Conservation (phyloP, 2,888 invertebrate genomes). For the Camptogramma bilineatum region DNA sequence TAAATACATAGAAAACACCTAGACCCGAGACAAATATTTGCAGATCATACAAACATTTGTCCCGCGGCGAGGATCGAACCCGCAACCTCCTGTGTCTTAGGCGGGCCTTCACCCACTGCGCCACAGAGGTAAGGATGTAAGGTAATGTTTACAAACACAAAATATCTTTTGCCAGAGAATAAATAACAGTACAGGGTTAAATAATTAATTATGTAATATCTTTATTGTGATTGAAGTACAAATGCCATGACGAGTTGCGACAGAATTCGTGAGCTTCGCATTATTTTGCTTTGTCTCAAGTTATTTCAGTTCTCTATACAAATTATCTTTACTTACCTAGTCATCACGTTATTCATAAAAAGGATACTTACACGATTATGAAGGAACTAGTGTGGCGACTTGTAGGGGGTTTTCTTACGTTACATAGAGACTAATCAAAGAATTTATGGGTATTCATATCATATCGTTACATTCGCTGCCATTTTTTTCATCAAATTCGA, state of each 20-base stretch:
- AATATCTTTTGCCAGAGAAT: no score
- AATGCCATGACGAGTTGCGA: slow-evolving; percentile 15
- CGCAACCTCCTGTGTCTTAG: no score
- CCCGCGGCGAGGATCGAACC: no score
- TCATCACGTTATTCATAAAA: not conserved
- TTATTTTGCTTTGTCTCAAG: slow-evolving; percentile 14
- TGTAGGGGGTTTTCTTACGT: not conserved
- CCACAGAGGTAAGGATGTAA: no score
- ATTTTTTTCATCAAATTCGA: not conserved
- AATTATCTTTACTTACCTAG: slow-evolving; percentile 1
- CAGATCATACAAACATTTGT: no score
- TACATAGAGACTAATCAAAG: not conserved
- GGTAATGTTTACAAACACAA: no score
- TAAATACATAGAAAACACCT: no score
- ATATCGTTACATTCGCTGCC: not conserved
- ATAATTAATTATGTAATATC: slow-evolving; percentile 1
- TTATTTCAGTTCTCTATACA: slow-evolving; percentile 9
- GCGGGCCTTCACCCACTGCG: no score
- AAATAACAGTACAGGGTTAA: no score
- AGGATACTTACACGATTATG: not conserved
- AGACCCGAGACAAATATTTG: no score
- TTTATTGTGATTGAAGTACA: slow-evolving; percentile 4
- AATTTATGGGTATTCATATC: not conserved
- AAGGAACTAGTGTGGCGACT: not conserved
- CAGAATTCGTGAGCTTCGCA: slow-evolving; percentile 20